Evolutionary conservation across 2,113 vertebrate species (phyloP), one percentile per base, ranked within the genome.

Genomic region (Chelonoidis abingdonii): DNA sequence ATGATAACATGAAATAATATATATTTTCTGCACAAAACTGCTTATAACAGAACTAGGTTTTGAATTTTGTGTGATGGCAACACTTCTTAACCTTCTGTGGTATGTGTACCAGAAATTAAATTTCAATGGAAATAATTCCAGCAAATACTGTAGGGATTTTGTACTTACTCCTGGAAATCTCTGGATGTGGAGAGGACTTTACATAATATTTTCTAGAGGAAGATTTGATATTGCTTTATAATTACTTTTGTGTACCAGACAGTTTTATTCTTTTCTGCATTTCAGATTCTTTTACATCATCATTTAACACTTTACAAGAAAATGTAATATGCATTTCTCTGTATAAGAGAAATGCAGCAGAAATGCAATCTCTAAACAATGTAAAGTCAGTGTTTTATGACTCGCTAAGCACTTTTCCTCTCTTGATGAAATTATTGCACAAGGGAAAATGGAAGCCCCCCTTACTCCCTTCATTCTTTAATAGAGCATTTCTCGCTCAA

Each of bases 241-340:
- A 88, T 83, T 1, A 84, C 57, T 53, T 2, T 80, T 2, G 3
- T 38, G 24, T 79, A 81, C 50, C 65, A 95, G 92, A 24, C 5
- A 4, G 24, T 72, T 90, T 94, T 94, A 6, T 35, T 62, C 59
- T 53, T 93, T 93, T 91, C 56, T 95, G 22, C 56, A 9, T 24
- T 47, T 91, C 81, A 89, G 21, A 69, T 95, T 96, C 21, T 92
- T 94, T 91, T 93, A 31, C 14, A 50, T 24, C 35, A 38, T 80
- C 50, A 53, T 89, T 10, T 84, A 86, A 78, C 14, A 22, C 25
- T 87, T 82, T 19, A 93, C 35, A 78, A 91, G 38, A 92, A 93
- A 85, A 31, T 59, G 84, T 53, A 44, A 0, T 92, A 56, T 89
- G 10, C 85, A 47, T 56, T 86, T 83, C 50, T 88, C 65, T 93